Evolutionary conservation across 1,140 invertebrate genomes (phyloP).

Genomic region (Papilio helenus): DNA sequence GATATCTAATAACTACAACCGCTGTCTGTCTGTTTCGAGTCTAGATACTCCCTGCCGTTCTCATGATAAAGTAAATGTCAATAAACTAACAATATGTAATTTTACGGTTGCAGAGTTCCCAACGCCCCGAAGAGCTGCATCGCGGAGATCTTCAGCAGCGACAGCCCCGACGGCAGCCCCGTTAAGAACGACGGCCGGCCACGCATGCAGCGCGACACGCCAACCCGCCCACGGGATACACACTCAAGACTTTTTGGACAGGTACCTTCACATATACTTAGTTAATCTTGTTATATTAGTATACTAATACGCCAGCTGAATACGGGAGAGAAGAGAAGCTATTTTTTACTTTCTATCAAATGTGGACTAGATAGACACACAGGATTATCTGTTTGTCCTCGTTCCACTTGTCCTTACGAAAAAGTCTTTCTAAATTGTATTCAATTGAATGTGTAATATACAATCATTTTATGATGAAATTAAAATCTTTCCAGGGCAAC

Average conservation of each 20-base stretch:
- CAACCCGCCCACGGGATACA: constrained; percentile 78
- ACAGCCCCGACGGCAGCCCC: constrained; percentile 64
- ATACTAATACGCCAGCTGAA: not conserved
- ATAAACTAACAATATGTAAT: not conserved
- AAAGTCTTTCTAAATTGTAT: too few species aligned
- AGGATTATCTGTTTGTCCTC: too few species aligned
- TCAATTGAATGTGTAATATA: too few species aligned
- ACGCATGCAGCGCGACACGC: constrained; percentile 70
- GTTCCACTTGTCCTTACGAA: too few species aligned
- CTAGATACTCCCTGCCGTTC: not conserved
- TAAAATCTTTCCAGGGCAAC: constrained; percentile 57
- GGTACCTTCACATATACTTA: constrained; percentile 43
- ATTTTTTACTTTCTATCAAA: not conserved
- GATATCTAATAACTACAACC: not conserved
- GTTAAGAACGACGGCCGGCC: constrained; percentile 70
- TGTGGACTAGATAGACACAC: too few species aligned
- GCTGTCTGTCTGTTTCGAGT: not conserved
- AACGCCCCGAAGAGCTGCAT: constrained; percentile 82
- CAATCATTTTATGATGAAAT: not conserved
- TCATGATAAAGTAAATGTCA: not conserved
- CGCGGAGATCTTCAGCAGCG: constrained; percentile 80
- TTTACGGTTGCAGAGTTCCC: constrained; percentile 73
- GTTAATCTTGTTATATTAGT: too few species aligned
- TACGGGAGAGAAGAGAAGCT: not conserved
- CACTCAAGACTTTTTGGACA: constrained; percentile 81